Base-by-base conservation (phyloP, 2,113 vertebrate genomes). In the Oceanites oceanicus region DNA sequence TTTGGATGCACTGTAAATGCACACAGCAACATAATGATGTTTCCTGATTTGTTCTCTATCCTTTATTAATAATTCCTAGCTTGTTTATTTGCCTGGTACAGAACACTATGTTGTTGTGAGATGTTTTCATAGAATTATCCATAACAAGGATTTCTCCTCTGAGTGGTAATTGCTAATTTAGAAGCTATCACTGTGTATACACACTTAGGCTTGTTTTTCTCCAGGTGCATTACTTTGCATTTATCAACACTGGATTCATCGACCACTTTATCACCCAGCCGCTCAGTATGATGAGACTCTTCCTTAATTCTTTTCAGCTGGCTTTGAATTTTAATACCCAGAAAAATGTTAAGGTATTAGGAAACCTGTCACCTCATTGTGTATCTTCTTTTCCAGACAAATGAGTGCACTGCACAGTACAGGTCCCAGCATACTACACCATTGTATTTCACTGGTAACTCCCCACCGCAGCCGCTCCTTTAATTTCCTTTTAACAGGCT, bases 131-230 rank as follows among this genome's bases (percentile, higher is more conserved):
- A 77, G 47, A 91, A 91, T 84, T 96, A 95, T 59, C 76, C 72
- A 36, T 91, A 91, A 76, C 26, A 65, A 83, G 9, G 2, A 74
- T 86, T 96, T 95, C 16, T 91, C 61, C 77, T 92, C 76, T 81
- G 76, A 91, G 76, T 67, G 26, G 42, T 63, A 91, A 95, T 56
- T 89, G 73, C 80, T 91, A 95, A 94, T 94, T 96, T 94, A 91
- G 76, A 91, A 96, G 86, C 56, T 87, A 91, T 81, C 50, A 72
- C 47, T 84, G 17, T 89, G 40, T 90, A 36, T 65, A 72, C 44
- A 36, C 44, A 90, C 40, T 92, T 70, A 23, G 30, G 34, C 40
- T 94, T 93, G 65, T 92, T 94, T 95, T 94, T 73, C 83, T 91
- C 36, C 79, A 91, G 75, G 88, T 90, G 79, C 53, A 66, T 93